Evolutionary conservation across 2,797 vertebrate species (phyloP).

Genomic region (Sebastes minor): DNA sequence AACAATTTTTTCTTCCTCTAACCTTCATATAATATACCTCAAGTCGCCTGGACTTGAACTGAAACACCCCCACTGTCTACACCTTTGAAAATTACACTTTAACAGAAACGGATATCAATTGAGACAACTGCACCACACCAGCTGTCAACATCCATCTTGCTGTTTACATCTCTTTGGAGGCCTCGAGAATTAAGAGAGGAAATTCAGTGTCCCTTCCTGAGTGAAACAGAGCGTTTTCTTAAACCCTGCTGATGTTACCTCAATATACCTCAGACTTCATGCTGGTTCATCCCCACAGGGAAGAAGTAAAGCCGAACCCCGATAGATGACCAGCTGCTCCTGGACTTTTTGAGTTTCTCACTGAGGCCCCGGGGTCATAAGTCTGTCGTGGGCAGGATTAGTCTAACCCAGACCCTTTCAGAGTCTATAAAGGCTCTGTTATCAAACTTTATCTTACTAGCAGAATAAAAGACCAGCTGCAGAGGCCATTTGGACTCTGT

Average conservation of each 20-base stretch:
- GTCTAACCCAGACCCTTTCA: constrained; percentile 54
- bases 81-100: constrained; percentile 42
- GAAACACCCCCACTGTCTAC: constrained; percentile 18
- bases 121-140: constrained; percentile 51
- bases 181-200: constrained; percentile 27
- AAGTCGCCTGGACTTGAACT: constrained; percentile 15
- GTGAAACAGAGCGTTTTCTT: constrained; percentile 48
- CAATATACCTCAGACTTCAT: constrained; percentile 40
- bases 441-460: constrained; percentile 62
- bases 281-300: constrained; percentile 33
- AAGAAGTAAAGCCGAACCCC: constrained; percentile 24
- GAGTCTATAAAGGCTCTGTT: constrained; percentile 56
- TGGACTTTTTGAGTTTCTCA: constrained; percentile 45
- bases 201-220: constrained; percentile 33
- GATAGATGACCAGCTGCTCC: constrained; percentile 58
- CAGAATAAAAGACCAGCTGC: constrained; percentile 47
- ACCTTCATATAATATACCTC: constrained; percentile 16
- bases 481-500: constrained; percentile 49
- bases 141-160: constrained; percentile 63
- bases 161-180: constrained; percentile 59
- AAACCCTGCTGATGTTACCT: constrained; percentile 49
- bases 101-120: constrained; percentile 44
- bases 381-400: constrained; percentile 59
- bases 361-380: constrained; percentile 51
- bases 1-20: background rate